Percentiles rank a stretch among this genome's conserved stretches.
phyloP scores from a whole-genome alignment of 2,113 vertebrate species.

The Neotragus moschatus region DNA sequence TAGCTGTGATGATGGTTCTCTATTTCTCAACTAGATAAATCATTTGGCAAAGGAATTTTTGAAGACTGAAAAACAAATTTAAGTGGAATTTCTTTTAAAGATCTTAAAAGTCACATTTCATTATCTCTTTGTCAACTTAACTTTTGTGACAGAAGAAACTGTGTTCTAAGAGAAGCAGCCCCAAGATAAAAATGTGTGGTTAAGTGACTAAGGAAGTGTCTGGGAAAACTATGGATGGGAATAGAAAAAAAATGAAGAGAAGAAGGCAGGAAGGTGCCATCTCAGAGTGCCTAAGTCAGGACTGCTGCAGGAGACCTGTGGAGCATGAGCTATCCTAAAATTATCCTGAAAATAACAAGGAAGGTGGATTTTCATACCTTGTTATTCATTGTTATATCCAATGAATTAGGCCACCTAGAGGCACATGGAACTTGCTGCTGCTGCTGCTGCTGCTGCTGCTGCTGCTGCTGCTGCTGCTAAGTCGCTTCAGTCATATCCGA shows the following conservation, averaged over 20 bases:
- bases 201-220: not conserved
- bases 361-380: not conserved
- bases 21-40: not conserved
- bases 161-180: not conserved
- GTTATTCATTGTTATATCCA: not conserved
- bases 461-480: too few relatives aligned
- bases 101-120: not conserved
- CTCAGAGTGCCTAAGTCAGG: not conserved
- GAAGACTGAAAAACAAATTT: not conserved
- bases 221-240: not conserved
- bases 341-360: not conserved
- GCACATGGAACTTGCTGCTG: not conserved
- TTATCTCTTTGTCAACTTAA: not conserved
- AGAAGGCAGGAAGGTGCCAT: not conserved
- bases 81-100: not conserved
- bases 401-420: not conserved
- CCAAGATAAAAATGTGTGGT: not conserved
- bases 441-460: not conserved
- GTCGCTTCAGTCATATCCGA: accelerated
- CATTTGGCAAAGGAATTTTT: not conserved
- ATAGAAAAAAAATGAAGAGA: not conserved
- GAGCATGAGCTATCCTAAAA: not conserved
- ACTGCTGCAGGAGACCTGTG: not conserved
- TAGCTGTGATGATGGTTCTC: not conserved
- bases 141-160: not conserved